Evolutionary conservation across 1,140 invertebrate genomes (phyloP), one percentile per base, ranked within the genome.

Genomic region (Drosophila pruinosa): DNA sequence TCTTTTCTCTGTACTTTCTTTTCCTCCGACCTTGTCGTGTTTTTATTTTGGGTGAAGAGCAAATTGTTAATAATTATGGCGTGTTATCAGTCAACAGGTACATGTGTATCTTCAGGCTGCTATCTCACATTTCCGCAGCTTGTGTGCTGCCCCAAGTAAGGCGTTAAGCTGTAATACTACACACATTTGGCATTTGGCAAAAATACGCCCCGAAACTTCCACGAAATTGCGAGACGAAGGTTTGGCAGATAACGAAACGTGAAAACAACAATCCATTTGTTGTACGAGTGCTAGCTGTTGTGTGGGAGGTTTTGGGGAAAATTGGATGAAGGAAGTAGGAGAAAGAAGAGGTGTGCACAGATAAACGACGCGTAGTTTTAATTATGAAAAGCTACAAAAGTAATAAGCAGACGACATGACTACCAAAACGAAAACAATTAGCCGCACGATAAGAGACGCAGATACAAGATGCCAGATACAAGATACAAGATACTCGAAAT

Each of bases 321-420:
- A 47, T 5, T 34, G 48, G 17, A 47, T n/a, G n/a, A 12, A 14
- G 4, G 43, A 15, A 1, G 5, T 1, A 39, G 36, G 8, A 10
- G 39, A 19, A 19, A 3, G 39, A 3, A 8, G 8, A 41, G 17
- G 19, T n/a, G 14, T 21, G 19, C 41, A 4, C 12, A 80, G 81
- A 85, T 86, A 85, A 72, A 68, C 52, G 69, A 4, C n/a, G 31
- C 3, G 31, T 63, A 3, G 69, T 41, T 64, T 85, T 85, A 86
- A 85, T 86, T 77, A 73, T 68, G 58, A 75, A 83, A 48, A 86
- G 70, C 57, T 65, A 88, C 53, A 77, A 77, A 71, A 74, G 73
- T 72, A 86, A 85, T 85, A 85, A 85, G 81, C 81, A 74, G 72
- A 48, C 68, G 38, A 86, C 81, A 86, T 75, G 81, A 75, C 81